Conservation (phyloP, 1,140 invertebrate genomes). For the Zophobas atratus region DNA sequence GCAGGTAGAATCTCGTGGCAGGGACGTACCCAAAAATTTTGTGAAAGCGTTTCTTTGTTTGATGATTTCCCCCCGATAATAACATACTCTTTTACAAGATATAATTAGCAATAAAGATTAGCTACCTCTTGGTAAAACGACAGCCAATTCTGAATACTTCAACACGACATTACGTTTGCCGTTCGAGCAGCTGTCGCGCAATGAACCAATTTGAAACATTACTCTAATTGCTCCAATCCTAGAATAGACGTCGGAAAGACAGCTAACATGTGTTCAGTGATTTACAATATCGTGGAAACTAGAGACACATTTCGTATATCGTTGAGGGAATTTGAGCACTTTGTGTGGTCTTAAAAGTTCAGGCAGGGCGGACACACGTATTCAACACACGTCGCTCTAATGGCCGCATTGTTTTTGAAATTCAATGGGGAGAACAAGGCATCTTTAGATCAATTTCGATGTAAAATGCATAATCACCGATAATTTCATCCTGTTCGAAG, state of each 20-base stretch:
- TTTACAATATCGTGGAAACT: constrained; percentile 52
- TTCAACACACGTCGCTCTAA: constrained; percentile 38
- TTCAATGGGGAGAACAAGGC: constrained; percentile 6
- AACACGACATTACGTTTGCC: too few relatives aligned
- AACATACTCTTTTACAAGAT: too few relatives aligned
- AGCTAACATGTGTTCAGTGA: constrained; percentile 45
- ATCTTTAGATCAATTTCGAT: neutral
- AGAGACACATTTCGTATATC: constrained; percentile 36
- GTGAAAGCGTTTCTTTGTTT: too few relatives aligned
- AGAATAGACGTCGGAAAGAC: constrained; percentile 34
- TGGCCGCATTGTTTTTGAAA: constrained; percentile 33
- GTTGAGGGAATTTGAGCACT: constrained; percentile 40
- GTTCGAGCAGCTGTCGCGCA: constrained; percentile 20
- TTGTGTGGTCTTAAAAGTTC: constrained; percentile 44
- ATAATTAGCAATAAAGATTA: too few relatives aligned
- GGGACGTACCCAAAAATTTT: too few relatives aligned
- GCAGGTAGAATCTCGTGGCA: too few relatives aligned
- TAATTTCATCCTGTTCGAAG: neutral
- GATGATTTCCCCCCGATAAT: too few relatives aligned
- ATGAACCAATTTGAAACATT: constrained; percentile 11
- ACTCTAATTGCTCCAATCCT: constrained; percentile 9
- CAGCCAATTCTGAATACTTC: too few relatives aligned
- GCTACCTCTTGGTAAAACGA: neutral
- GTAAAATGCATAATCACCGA: neutral
- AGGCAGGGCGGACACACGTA: constrained; percentile 35